Evolutionary conservation across 64 coral and sea anemone genomes (phyloP).

Genomic region (Porites australiensis): DNA sequence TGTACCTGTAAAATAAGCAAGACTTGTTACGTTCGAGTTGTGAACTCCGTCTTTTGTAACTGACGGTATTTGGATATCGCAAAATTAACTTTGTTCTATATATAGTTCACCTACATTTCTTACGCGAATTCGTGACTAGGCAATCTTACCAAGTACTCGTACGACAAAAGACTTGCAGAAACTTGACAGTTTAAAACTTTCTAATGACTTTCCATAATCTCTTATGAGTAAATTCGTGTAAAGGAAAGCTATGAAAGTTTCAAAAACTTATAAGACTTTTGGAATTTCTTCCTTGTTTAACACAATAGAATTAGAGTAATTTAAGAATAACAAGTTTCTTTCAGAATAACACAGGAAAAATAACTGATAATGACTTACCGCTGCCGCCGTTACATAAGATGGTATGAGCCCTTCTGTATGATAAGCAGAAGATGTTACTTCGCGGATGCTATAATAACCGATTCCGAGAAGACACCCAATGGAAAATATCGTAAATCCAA

Average conservation of each 20-base stretch:
- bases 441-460: constrained; percentile 71
- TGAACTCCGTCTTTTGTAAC: not conserved
- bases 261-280: no score
- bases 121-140: constrained; percentile 11
- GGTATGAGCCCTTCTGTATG: constrained; percentile 76
- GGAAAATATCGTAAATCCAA: constrained; percentile 81
- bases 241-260: not conserved
- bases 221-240: not conserved
- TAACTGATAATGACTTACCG: constrained; percentile 55
- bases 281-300: no score
- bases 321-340: no score
- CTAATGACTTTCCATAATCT: not conserved
- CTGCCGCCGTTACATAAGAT: constrained; percentile 47
- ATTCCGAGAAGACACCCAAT: constrained; percentile 76
- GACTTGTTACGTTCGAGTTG: not conserved
- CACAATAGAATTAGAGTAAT: no score
- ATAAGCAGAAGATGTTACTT: constrained; percentile 61
- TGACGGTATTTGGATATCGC: not conserved
- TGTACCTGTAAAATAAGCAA: constrained; percentile 5
- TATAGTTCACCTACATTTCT: not conserved
- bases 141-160: not conserved
- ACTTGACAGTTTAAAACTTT: not conserved
- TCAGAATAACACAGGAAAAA: not conserved
- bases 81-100: not conserved
- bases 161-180: not conserved